Evolutionary conservation across 53 echinoderm and acorn worm species (phyloP), one percentile per base, ranked within the genome.

Genomic region (Antedon mediterranea): DNA sequence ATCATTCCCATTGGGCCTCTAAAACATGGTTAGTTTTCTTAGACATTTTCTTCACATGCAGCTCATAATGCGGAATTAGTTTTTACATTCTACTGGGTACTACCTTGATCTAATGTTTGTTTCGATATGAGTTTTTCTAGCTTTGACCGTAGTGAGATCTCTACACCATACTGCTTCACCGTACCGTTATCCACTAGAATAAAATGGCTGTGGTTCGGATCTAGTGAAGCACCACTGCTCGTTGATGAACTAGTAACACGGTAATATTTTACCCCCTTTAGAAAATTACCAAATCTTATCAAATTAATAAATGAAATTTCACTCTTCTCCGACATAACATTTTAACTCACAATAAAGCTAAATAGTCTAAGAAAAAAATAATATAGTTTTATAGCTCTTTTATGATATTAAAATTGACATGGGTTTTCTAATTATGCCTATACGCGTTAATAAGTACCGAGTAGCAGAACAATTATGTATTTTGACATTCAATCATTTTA

Each of bases 121-220:
- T 83, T 85, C 0, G 97, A 89, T 14, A 95, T 89, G 30, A 91
- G 81, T 76, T 92, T 92, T 41, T 92, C 97, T 23, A 95, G 88
- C 20, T 72, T 85, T 0, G 91, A 85, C 76, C 97, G 80, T 8
- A 95, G 86, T 15, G 83, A 42, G 28, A 95, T 87, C 42, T 95
- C 97, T 34, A 87, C 92, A 20, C 97, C 97, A 57, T 84, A 92
- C 57, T 92, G 83, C 23, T 83, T 85, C 28, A 85, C 80, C 0
- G 91, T 87, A 0, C 97, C 97, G 73, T 95, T 81, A 31, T 95
- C 97, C 0, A 95, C 97, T 31, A 95, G 77, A 29, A 95, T 88
- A 82, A 95, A 95, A 79, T 95, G 97, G 20, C 89, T 92, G 77
- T 95, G 92, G 78, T 95, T 92, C 3, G 91, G 91, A 42, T 95